Evolutionary conservation across 2,113 vertebrate genomes (phyloP).

Genomic region (Alaudala cheleensis): DNA sequence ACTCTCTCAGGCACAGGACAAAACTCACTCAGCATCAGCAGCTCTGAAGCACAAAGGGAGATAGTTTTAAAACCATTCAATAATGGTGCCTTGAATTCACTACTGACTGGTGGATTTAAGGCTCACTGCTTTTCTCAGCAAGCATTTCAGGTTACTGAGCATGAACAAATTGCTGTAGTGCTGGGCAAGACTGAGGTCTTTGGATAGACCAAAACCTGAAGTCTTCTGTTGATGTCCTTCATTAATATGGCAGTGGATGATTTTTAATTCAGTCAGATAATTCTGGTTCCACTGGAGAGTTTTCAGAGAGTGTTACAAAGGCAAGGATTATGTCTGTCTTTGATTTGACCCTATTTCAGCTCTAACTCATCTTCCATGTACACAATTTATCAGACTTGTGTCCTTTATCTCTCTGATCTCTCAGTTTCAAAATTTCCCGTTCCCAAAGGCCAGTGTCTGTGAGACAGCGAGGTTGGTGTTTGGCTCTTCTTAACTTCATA

Average conservation of each 20-base stretch:
- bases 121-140: background rate
- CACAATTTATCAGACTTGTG: background rate
- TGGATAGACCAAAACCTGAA: background rate
- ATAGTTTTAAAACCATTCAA: background rate
- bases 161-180: background rate
- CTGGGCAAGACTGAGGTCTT: background rate
- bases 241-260: background rate
- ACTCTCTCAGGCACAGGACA: background rate
- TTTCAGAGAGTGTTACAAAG: background rate
- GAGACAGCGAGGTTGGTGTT: background rate
- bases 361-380: background rate
- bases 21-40: background rate
- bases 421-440: background rate
- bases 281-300: background rate
- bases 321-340: background rate
- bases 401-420: background rate
- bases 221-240: background rate
- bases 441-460: background rate
- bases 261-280: background rate
- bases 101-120: background rate
- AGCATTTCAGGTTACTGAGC: background rate
- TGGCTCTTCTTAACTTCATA: background rate
- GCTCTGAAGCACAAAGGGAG: background rate
- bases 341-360: background rate
- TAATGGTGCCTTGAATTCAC: background rate